Conservation (phyloP, 1,140 invertebrate species). For the Glossosoma conforme region DNA sequence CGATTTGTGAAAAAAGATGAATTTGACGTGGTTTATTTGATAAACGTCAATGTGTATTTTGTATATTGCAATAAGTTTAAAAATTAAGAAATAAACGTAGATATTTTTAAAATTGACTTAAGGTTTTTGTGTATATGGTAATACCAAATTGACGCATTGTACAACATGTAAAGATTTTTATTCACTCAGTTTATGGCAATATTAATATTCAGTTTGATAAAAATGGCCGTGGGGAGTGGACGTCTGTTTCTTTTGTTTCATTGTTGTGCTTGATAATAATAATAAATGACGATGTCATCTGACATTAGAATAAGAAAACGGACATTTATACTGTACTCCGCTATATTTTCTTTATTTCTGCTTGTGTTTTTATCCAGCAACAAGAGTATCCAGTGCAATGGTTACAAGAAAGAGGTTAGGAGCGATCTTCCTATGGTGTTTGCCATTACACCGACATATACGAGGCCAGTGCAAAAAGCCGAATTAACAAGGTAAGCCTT, state of each 20-base stretch:
- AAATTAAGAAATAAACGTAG: too few relatives aligned
- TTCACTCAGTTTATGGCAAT: too few relatives aligned
- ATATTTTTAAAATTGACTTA: too few relatives aligned
- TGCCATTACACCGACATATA: slow-evolving; percentile 90
- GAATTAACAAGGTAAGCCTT: slow-evolving; percentile 74
- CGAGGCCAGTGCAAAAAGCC: slow-evolving; percentile 87
- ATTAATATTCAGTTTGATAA: slow-evolving; percentile 1
- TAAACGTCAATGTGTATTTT: too few relatives aligned
- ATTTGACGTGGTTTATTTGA: too few relatives aligned
- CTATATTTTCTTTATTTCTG: slow-evolving; percentile 4
- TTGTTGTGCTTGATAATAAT: not conserved
- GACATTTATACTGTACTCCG: not conserved
- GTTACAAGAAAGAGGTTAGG: slow-evolving; percentile 39
- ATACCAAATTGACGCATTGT: too few relatives aligned
- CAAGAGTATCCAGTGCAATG: slow-evolving; percentile 15
- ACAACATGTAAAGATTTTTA: too few relatives aligned
- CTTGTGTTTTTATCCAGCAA: slow-evolving; percentile 8
- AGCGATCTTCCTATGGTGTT: slow-evolving; percentile 65
- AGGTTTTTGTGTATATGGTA: too few relatives aligned
- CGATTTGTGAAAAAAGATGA: too few relatives aligned
- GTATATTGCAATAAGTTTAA: too few relatives aligned
- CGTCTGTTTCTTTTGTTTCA: not conserved
- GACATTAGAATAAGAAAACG: slow-evolving; percentile 5
- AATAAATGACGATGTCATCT: slow-evolving; percentile 1
- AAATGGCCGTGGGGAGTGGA: not conserved